These are phyloP conservation scores for Myotis myotis DNA, from an alignment of 2,797 vertebrate species.

Conservation along the genomic window DNA sequence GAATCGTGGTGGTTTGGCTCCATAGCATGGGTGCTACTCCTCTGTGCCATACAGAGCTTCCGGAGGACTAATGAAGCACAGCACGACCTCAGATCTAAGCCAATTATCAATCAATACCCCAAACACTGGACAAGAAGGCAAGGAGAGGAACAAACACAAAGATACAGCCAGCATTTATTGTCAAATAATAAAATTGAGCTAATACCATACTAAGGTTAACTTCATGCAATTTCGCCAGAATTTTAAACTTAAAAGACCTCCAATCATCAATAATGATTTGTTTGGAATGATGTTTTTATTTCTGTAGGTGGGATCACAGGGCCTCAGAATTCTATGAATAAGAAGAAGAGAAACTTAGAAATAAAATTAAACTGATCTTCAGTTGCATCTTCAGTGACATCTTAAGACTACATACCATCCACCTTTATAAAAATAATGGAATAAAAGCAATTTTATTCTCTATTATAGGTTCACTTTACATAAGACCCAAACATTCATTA, in stretches of 20 bases:
- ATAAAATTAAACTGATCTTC: background rate
- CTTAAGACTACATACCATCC: background rate
- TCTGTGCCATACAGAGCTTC: background rate
- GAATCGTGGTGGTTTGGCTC: background rate
- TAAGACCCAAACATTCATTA: background rate
- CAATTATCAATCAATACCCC: background rate
- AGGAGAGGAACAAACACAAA: background rate
- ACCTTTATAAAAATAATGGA: background rate
- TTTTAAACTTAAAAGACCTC: background rate
- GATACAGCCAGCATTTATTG: background rate
- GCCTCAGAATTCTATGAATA: background rate
- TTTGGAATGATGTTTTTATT: background rate
- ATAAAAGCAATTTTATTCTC: slow-evolving; percentile 17
- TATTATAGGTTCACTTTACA: background rate
- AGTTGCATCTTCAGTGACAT: background rate
- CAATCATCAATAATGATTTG: background rate
- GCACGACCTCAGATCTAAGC: background rate
- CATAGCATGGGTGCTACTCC: background rate
- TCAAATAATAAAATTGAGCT: background rate
- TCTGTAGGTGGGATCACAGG: background rate
- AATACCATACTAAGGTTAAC: background rate
- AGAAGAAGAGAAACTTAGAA: background rate
- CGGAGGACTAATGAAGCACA: background rate
- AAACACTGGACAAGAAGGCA: background rate
- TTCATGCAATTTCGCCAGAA: background rate